Base-by-base conservation (phyloP, 2,797 vertebrate species). In the Astyanax mexicanus region DNA sequence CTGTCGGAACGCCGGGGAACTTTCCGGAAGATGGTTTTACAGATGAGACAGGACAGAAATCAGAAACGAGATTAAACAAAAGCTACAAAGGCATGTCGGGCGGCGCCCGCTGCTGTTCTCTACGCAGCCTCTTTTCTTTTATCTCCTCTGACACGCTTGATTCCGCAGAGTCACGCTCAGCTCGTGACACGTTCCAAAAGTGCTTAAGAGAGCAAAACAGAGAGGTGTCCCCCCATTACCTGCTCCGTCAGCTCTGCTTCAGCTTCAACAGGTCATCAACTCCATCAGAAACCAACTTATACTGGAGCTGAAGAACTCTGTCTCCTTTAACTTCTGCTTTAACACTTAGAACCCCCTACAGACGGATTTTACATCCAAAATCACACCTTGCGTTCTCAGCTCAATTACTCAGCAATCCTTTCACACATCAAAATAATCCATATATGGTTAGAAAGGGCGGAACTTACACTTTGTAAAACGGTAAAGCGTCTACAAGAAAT, bases 11-110 rank as follows among this genome's bases (percentile, higher is more conserved):
- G 52, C 45, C 47, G 58, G 45, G 67, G 55, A 75, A 52, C 52
- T 74, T 74, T 78, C 67, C 29, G 38, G 19, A 17, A 78, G 71
- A 52, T 52, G 62, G 66, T 29, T 78, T 66, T 47, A 25, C n/a
- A 12, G 10, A 81, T 68, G 64, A 72, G 55, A 68, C 32, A 4
- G 45, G 49, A 71, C 72, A 62, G 52, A 68, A 75, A 58, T 62
- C 70, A 32, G 47, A 75, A 60, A 62, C 35, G 55, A 78, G 67
- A 68, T 75, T 81, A 74, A 81, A 69, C 72, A 47, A 71, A 74
- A 78, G 29, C 62, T 57, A 72, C 17, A 6, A 64, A 29, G 54
- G 69, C 74, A 49, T 76, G 52, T 69, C 79, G 67, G 65, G 55
- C n/a, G 8, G 57, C 58, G 64, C 45, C 75, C 17, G 21, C 29